phyloP scores from a whole-genome alignment of 2,113 vertebrate genomes.

The Myotis lucifugus region DNA sequence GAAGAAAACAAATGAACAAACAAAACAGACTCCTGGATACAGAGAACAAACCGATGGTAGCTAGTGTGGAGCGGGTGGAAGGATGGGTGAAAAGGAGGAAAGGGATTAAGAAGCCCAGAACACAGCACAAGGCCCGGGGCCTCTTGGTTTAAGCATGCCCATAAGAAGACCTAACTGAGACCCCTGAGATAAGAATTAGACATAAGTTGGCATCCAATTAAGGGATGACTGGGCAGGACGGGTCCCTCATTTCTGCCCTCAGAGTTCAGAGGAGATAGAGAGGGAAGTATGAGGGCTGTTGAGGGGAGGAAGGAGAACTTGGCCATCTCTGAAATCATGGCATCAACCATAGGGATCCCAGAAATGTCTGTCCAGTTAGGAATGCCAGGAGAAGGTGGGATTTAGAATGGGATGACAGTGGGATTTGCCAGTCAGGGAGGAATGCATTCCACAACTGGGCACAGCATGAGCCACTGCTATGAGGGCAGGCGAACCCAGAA shows the following conservation, averaged over 20 bases:
- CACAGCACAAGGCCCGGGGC: too few relatives aligned
- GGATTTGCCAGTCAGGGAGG: neutral
- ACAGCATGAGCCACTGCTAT: neutral
- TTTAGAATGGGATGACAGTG: neutral
- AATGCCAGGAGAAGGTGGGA: neutral
- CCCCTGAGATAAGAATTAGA: neutral
- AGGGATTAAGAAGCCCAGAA: too few relatives aligned
- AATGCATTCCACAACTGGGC: neutral
- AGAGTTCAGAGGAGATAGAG: neutral
- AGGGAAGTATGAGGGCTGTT: neutral
- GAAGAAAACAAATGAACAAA: too few relatives aligned
- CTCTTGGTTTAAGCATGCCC: neutral
- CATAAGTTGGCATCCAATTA: neutral
- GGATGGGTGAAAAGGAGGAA: too few relatives aligned
- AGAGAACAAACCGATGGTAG: too few relatives aligned
- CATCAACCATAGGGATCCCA: neutral
- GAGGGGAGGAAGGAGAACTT: neutral
- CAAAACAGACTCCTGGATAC: too few relatives aligned
- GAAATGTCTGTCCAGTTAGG: neutral
- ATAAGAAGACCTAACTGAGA: neutral
- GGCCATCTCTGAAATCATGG: neutral
- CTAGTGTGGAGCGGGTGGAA: too few relatives aligned
- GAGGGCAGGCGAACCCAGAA: neutral
- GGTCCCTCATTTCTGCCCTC: neutral
- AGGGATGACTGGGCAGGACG: neutral